Conservation (phyloP, 2,113 vertebrate species). For the Riparia riparia region DNA sequence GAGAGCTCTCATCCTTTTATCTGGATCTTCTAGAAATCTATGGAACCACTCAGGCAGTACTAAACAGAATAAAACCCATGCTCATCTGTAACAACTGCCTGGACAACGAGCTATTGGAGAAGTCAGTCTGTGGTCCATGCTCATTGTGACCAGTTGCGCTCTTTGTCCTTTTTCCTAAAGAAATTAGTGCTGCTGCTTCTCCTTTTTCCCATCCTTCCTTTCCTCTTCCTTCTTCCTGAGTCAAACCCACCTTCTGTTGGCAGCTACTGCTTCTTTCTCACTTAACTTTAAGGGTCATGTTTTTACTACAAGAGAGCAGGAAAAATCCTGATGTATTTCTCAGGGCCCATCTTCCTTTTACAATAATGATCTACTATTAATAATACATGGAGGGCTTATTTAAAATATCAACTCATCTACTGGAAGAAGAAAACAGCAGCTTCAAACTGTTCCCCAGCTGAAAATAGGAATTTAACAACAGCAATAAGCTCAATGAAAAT, state of each 20-base stretch:
- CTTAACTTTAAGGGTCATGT: background rate
- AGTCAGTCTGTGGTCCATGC: background rate
- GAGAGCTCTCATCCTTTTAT: background rate
- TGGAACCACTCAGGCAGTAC: background rate
- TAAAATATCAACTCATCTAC: constrained; percentile 38
- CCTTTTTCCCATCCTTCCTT: background rate
- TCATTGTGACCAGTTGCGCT: background rate
- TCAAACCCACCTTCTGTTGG: background rate
- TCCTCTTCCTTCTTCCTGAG: background rate
- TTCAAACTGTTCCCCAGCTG: constrained; percentile 30
- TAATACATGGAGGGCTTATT: constrained; percentile 50
- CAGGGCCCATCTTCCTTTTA: background rate
- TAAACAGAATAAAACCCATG: background rate
- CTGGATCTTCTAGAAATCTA: background rate
- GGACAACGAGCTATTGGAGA: background rate
- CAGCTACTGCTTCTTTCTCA: background rate
- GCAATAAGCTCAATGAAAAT: constrained; percentile 36
- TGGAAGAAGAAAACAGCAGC: background rate
- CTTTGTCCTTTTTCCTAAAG: background rate
- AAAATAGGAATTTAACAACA: constrained; percentile 43
- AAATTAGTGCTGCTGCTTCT: background rate
- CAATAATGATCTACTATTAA: constrained; percentile 31
- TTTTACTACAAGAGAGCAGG: background rate
- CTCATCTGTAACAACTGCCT: background rate
- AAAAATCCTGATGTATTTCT: background rate